A percentile compares a stretch with the other conserved stretches of the same genome.
Conservation (phyloP, 2,888 invertebrate genomes). For the Trachelus stipa region DNA sequence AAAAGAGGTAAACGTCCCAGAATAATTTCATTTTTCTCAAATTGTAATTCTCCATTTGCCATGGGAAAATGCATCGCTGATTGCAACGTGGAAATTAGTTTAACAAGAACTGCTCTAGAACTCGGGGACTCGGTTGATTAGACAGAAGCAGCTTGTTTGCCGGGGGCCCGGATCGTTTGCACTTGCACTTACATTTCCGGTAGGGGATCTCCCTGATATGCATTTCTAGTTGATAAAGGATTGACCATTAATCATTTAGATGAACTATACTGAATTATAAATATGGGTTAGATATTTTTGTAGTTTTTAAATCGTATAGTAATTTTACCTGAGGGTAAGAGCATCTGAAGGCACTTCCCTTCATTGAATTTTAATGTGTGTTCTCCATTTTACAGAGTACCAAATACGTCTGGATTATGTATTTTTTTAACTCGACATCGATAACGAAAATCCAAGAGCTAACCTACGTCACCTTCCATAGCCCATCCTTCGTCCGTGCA, state of each 20-base stretch:
- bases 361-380: neutral
- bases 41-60: neutral
- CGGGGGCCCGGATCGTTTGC: neutral
- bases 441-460: no score
- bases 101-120: neutral
- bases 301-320: neutral
- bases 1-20: neutral
- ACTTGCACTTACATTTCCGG: no score
- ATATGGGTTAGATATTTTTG: neutral
- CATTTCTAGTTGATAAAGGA: neutral
- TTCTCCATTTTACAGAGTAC: neutral
- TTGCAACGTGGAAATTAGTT: neutral
- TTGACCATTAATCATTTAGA: neutral
- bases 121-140: neutral
- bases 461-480: no score
- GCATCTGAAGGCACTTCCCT: neutral
- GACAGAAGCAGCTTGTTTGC: neutral
- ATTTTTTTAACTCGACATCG: no score
- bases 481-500: no score
- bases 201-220: neutral
- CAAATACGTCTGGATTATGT: neutral
- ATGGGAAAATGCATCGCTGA: neutral
- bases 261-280: neutral
- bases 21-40: neutral
- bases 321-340: neutral